A percentile compares a stretch with the other conserved stretches of the same genome.
These are phyloP conservation scores for Maconellicoccus hirsutus DNA, from an alignment of 1,140 invertebrate species.

Conservation along the genomic window DNA sequence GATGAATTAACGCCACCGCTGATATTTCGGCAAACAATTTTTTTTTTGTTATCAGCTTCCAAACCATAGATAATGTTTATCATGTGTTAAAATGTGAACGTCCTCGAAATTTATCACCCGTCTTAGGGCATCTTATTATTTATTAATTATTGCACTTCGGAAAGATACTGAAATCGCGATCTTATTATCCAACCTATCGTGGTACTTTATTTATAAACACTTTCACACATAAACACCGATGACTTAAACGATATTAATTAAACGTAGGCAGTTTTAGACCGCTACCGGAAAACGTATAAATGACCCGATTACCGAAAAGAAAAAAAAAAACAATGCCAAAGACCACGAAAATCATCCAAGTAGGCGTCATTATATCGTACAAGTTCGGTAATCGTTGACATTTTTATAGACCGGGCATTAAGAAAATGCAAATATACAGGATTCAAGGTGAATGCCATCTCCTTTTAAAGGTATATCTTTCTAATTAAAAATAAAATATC, in stretches of 20 bases:
- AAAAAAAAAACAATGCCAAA: not conserved
- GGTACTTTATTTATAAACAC: no score
- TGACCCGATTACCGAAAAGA: not conserved
- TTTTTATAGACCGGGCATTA: not conserved
- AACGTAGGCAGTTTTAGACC: not conserved
- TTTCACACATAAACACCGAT: not conserved
- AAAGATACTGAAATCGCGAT: no score
- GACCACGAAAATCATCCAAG: not conserved
- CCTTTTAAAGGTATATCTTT: not conserved
- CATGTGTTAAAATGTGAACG: not conserved
- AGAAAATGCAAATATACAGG: not conserved
- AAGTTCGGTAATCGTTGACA: not conserved
- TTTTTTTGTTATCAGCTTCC: no score
- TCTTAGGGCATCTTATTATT: not conserved
- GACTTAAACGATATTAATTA: not conserved
- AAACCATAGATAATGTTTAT: no score
- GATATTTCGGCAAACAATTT: no score
- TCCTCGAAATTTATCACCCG: not conserved
- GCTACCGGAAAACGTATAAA: not conserved
- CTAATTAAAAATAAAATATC: slow-evolving; percentile 5
- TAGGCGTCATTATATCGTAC: not conserved
- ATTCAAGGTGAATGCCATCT: not conserved
- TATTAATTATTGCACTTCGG: not conserved
- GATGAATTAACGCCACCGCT: no score
- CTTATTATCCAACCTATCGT: no score